A percentile compares a stretch with the other conserved stretches of the same genome.
These are phyloP conservation scores for Clarias laeviceps DNA, from an alignment of 2,797 vertebrate genomes.

Conservation along the genomic window DNA sequence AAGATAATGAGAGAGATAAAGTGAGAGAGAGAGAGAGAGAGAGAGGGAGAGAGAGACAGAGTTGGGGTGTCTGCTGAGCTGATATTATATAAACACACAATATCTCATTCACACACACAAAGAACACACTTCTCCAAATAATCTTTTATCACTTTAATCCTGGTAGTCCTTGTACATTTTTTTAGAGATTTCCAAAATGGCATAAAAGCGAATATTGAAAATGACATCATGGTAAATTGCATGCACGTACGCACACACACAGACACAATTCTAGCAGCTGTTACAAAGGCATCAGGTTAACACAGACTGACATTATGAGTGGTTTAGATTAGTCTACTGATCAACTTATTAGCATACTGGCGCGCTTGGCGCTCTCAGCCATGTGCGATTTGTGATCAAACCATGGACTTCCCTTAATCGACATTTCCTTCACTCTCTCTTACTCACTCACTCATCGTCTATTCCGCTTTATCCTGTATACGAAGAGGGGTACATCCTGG, in stretches of 20 bases:
- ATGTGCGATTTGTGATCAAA: conserved; percentile 35
- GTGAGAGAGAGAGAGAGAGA: neutral
- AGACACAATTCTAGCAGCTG: neutral
- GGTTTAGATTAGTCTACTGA: conserved; percentile 27
- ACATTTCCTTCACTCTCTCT: neutral
- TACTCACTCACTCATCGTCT: too few species aligned
- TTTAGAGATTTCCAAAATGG: neutral
- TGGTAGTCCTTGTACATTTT: neutral
- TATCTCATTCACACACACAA: neutral
- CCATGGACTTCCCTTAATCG: conserved; percentile 35
- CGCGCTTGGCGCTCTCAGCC: conserved; percentile 20
- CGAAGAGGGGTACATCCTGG: too few species aligned
- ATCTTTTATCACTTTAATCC: neutral
- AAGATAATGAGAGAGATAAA: conserved; percentile 16
- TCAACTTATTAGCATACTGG: conserved; percentile 31
- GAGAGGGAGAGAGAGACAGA: neutral
- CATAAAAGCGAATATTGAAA: neutral
- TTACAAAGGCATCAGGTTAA: neutral
- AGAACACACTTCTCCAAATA: neutral
- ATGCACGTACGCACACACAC: neutral
- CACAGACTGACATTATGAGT: neutral
- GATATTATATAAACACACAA: conserved; percentile 9
- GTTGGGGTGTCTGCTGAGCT: neutral
- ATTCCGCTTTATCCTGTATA: too few species aligned
- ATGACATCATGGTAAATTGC: neutral